Conservation (phyloP, 1,140 invertebrate genomes). For the Drosophila gunungcola region DNA sequence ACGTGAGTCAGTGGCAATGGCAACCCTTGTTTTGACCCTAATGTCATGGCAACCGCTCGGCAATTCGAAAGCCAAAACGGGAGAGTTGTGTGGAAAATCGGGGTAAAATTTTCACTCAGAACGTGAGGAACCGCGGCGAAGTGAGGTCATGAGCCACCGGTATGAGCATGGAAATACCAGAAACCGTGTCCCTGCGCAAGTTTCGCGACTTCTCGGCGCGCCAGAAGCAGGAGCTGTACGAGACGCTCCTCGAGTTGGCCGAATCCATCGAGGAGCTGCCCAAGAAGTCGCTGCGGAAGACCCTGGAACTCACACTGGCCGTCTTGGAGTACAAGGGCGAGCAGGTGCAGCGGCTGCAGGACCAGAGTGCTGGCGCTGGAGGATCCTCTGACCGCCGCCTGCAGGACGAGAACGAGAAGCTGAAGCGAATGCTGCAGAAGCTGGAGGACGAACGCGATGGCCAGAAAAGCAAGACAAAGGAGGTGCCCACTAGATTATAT, state of each 20-base stretch:
- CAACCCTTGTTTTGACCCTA: slow-evolving; percentile 52
- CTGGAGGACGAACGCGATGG: slow-evolving; percentile 68
- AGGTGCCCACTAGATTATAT: slow-evolving; percentile 32
- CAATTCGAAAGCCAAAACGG: slow-evolving; percentile 21
- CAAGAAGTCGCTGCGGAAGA: slow-evolving; percentile 75
- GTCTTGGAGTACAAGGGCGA: slow-evolving; percentile 78
- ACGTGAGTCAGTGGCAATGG: slow-evolving; percentile 64
- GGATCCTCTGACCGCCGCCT: slow-evolving; percentile 46
- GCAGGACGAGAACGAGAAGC: slow-evolving; percentile 79
- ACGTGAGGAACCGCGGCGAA: slow-evolving; percentile 56
- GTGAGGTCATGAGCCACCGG: slow-evolving; percentile 63
- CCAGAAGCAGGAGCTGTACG: slow-evolving; percentile 79
- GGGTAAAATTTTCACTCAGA: slow-evolving; percentile 63
- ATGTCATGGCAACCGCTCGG: slow-evolving; percentile 69
- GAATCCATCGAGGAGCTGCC: slow-evolving; percentile 72
- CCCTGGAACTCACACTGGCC: slow-evolving; percentile 70
- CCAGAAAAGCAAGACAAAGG: slow-evolving; percentile 62
- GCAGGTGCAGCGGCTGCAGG: slow-evolving; percentile 48
- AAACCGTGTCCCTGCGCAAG: slow-evolving; percentile 75
- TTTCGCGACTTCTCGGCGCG: slow-evolving; percentile 73
- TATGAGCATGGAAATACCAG: slow-evolving; percentile 75
- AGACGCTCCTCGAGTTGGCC: slow-evolving; percentile 68
- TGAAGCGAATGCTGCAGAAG: slow-evolving; percentile 74
- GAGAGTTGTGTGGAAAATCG: slow-evolving; percentile 14
- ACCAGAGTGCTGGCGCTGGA: neutral